Conservation (phyloP, 37 sponge, comb jelly and placozoan genomes). For the Haliclona indistincta region DNA sequence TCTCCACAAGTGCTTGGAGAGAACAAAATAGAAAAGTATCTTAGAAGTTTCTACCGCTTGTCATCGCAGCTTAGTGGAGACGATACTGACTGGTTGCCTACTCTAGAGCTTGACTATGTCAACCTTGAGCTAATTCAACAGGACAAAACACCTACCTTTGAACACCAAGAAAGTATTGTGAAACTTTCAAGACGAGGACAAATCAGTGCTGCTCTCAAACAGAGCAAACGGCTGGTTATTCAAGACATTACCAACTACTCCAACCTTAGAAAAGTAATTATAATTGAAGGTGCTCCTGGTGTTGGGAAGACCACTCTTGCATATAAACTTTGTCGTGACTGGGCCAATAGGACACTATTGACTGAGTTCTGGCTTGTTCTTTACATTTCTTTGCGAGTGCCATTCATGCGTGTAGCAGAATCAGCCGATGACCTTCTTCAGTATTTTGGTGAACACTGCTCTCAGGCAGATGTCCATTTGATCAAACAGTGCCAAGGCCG, state of each 20-base stretch:
- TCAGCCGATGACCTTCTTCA: not conserved
- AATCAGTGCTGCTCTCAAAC: not conserved
- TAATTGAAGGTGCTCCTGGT: slow-evolving; percentile 39
- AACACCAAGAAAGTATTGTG: not conserved
- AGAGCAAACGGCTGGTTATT: slow-evolving; percentile 12
- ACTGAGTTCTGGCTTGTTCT: slow-evolving; percentile 10
- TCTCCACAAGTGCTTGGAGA: too few species aligned
- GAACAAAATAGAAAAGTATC: slow-evolving; percentile 2
- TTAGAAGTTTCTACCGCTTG: slow-evolving; percentile 16
- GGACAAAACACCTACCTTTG: not conserved
- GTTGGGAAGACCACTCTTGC: slow-evolving; percentile 36
- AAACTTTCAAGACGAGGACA: not conserved
- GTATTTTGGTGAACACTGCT: slow-evolving; percentile 13
- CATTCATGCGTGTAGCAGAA: slow-evolving; percentile 14
- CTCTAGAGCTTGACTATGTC: slow-evolving; percentile 20
- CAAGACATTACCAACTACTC: slow-evolving; percentile 14
- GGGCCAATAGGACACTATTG: not conserved
- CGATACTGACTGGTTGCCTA: not conserved
- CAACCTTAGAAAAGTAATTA: slow-evolving; percentile 2
- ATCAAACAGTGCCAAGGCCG: not conserved
- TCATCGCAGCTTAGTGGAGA: not conserved
- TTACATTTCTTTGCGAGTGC: slow-evolving; percentile 13
- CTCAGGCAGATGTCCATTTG: not conserved
- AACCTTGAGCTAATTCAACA: slow-evolving; percentile 4
- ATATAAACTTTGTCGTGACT: slow-evolving; percentile 18